Conservation (phyloP, 2,113 vertebrate genomes). For the Ursus arctos region DNA sequence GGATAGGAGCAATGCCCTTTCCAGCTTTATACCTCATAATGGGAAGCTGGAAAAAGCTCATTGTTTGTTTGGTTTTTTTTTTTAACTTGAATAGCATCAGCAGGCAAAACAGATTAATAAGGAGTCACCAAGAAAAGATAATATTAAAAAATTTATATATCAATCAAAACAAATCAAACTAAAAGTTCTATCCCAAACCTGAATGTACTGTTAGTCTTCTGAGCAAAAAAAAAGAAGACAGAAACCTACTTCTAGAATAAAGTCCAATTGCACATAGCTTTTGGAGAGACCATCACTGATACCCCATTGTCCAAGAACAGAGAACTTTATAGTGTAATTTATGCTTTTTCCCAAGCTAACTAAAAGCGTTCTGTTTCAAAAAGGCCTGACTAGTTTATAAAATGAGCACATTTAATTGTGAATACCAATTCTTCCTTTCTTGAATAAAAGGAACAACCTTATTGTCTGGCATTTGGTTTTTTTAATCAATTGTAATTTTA, state of each 20-base stretch:
- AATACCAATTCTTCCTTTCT: neutral
- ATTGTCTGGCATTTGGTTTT: constrained; percentile 7
- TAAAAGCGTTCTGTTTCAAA: constrained; percentile 26
- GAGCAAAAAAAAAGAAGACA: neutral
- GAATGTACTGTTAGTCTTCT: neutral
- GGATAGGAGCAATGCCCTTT: neutral
- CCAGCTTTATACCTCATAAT: neutral
- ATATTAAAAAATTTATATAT: neutral
- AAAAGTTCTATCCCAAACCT: neutral
- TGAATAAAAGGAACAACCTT: constrained; percentile 7
- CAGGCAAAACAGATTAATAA: neutral
- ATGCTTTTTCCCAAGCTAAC: neutral
- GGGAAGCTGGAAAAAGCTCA: neutral
- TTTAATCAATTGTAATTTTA: neutral
- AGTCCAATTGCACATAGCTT: neutral
- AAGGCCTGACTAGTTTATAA: constrained; percentile 6
- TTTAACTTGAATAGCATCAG: neutral
- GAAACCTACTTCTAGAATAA: neutral
- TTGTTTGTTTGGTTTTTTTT: neutral
- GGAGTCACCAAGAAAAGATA: neutral
- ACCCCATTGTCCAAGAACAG: neutral
- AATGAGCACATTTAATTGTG: constrained; percentile 46
- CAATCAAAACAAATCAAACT: constrained; percentile 40
- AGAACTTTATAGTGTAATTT: neutral
- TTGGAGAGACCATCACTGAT: neutral